Conservation (phyloP, 2,797 vertebrate species). For the Limnodromus scolopaceus region DNA sequence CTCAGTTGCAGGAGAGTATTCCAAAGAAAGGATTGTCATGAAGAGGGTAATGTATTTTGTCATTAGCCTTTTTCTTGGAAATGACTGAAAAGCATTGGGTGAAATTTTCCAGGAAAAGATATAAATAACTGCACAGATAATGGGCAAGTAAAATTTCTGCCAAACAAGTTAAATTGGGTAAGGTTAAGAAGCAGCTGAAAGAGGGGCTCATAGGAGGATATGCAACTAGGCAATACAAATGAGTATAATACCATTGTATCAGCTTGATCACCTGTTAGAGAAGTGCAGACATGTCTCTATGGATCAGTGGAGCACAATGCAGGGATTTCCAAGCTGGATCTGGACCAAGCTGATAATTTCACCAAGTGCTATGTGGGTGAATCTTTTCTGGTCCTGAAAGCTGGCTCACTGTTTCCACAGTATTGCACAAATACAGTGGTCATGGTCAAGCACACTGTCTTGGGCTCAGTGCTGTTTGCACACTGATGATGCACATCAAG, state of each 20-base stretch:
- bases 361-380: accelerated
- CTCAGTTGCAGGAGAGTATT: not conserved
- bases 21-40: not conserved
- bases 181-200: not conserved
- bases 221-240: not conserved
- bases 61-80: conserved; percentile 11
- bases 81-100: not conserved
- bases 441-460: not conserved
- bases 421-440: too few species aligned
- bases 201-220: not conserved
- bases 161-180: not conserved
- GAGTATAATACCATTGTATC: not conserved
- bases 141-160: conserved; percentile 25
- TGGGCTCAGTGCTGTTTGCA: not conserved
- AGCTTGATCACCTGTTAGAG: not conserved
- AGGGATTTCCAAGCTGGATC: not conserved
- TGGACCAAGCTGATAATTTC: not conserved
- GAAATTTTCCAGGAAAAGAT: conserved; percentile 10
- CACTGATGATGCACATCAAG: accelerated
- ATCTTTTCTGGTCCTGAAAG: not conserved
- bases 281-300: not conserved
- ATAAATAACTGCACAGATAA: conserved; percentile 27
- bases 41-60: conserved; percentile 16
- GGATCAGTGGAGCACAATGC: not conserved
- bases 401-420: not conserved